These are phyloP conservation scores for Pseudeuparius sepicola DNA, from an alignment of 2,888 invertebrate species.

Conservation along the genomic window DNA sequence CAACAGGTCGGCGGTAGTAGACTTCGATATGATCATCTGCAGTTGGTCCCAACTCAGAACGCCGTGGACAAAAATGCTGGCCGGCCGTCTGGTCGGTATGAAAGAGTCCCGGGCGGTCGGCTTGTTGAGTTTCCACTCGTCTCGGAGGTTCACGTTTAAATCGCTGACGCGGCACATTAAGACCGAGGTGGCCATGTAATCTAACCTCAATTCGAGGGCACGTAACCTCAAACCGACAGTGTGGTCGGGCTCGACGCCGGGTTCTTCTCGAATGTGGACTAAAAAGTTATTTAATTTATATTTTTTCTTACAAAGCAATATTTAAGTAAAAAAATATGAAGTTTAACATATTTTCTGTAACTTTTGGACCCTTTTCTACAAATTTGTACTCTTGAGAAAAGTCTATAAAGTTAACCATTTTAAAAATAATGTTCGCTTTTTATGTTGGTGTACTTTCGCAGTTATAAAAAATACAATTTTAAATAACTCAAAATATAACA, in stretches of 20 bases:
- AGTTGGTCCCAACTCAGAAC: slow-evolving; percentile 92
- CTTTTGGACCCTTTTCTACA: no score
- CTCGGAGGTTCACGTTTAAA: slow-evolving; percentile 68
- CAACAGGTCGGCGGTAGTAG: slow-evolving; percentile 90
- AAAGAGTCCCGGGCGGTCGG: slow-evolving; percentile 41
- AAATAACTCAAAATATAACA: no score
- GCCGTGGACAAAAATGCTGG: slow-evolving; percentile 48
- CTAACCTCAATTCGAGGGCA: slow-evolving; percentile 81
- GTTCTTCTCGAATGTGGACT: slow-evolving; percentile 85
- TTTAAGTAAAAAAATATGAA: background rate
- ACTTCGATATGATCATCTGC: slow-evolving; percentile 93
- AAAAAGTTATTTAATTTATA: no score
- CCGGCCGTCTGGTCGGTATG: slow-evolving; percentile 55
- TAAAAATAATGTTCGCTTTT: no score
- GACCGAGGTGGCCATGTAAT: slow-evolving; percentile 98
- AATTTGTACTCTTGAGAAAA: no score
- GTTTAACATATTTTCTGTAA: background rate
- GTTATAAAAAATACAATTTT: no score
- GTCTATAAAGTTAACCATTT: no score
- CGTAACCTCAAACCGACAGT: slow-evolving; percentile 70
- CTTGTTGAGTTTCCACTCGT: slow-evolving; percentile 74
- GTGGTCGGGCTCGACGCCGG: slow-evolving; percentile 72
- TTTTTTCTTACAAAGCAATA: background rate
- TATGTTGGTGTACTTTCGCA: no score
- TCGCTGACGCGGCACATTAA: slow-evolving; percentile 82